Percentiles rank a stretch among this genome's conserved stretches.
phyloP scores from a whole-genome alignment of 2,113 vertebrate species.

The Gymnarchus niloticus region DNA sequence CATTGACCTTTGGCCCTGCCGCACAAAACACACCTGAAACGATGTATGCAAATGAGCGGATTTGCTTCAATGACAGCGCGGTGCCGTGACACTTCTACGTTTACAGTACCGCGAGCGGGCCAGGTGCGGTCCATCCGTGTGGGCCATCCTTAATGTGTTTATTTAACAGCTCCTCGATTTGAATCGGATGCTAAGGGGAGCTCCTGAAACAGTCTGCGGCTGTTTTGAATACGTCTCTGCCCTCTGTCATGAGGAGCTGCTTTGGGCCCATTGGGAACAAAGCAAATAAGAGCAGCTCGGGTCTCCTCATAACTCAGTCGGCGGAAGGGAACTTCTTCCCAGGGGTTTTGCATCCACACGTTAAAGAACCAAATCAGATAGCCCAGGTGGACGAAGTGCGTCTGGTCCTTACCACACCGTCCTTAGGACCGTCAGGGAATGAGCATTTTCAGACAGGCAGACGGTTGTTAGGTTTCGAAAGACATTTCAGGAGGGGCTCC shows the following conservation, averaged over 20 bases:
- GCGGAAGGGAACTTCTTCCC: neutral
- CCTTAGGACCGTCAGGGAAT: neutral
- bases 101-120: neutral
- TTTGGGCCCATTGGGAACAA: neutral
- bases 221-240: conserved; percentile 9
- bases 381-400: neutral
- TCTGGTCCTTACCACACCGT: neutral
- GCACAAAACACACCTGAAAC: neutral
- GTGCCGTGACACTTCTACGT: neutral
- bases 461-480: neutral
- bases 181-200: neutral
- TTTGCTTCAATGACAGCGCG: neutral
- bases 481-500: neutral
- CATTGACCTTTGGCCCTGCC: neutral
- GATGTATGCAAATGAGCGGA: neutral
- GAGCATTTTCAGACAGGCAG: neutral
- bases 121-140: neutral
- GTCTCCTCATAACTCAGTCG: neutral
- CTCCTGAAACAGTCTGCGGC: neutral
- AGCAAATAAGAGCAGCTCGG: neutral
- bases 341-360: neutral
- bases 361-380: neutral
- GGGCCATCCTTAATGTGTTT: conserved; percentile 1
- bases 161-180: neutral
- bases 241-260: neutral